Evolutionary conservation across 2,797 vertebrate species (phyloP).

Genomic region (Neosalanx taihuensis): DNA sequence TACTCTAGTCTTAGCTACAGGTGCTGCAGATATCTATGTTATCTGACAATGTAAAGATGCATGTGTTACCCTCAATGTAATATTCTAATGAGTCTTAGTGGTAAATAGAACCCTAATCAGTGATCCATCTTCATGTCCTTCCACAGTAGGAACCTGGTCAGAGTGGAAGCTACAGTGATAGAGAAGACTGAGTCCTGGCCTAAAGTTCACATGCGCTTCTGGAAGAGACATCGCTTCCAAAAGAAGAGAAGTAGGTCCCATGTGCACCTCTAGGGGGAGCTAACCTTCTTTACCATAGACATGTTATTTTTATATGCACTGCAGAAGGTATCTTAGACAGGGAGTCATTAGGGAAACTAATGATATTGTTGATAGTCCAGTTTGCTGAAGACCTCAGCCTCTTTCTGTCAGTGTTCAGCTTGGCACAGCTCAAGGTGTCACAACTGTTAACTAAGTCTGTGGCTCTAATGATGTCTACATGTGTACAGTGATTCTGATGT

Average conservation of each 20-base stretch:
- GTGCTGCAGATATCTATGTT: not conserved
- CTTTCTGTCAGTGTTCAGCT: too few species aligned
- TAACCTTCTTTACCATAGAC: not conserved
- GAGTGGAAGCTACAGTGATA: conserved; percentile 77
- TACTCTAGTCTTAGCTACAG: not conserved
- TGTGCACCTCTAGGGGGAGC: too few species aligned
- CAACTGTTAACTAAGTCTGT: too few species aligned
- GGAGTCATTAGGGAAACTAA: too few species aligned
- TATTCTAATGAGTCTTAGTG: not conserved
- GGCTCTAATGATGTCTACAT: not conserved
- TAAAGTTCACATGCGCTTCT: conserved; percentile 70
- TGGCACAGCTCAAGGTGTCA: too few species aligned
- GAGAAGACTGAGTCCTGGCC: conserved; percentile 80
- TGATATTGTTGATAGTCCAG: too few species aligned
- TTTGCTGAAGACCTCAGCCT: too few species aligned
- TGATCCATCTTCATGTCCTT: not conserved
- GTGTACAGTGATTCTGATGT: too few species aligned
- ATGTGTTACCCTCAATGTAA: too few species aligned
- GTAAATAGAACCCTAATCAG: not conserved
- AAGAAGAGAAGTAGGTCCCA: conserved; percentile 70
- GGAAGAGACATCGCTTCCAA: conserved; percentile 64
- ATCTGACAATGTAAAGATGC: too few species aligned
- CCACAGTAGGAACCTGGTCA: conserved; percentile 73
- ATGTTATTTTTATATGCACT: too few species aligned
- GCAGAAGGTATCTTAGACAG: too few species aligned